These are phyloP conservation scores for Armadillidium nasatum DNA, from an alignment of 1,140 invertebrate species.

Conservation along the genomic window DNA sequence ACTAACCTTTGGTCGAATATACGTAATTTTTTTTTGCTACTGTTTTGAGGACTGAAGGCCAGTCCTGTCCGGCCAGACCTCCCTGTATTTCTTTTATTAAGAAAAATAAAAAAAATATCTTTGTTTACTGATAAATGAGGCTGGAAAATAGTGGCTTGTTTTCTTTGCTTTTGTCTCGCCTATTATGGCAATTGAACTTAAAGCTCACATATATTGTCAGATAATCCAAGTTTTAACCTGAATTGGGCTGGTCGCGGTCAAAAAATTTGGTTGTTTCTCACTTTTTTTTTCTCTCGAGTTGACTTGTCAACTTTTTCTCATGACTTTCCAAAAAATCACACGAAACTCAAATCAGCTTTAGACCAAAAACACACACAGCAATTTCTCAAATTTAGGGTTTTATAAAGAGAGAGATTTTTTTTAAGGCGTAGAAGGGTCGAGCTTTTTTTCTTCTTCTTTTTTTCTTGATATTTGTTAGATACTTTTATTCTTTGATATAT, in stretches of 20 bases:
- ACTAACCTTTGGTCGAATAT: too few species aligned
- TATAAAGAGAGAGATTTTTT: neutral
- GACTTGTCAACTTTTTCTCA: slow-evolving; percentile 2
- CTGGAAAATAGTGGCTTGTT: neutral
- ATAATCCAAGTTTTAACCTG: neutral
- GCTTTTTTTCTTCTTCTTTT: too few species aligned
- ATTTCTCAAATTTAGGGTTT: slow-evolving; percentile 8
- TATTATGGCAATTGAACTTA: slow-evolving; percentile 10
- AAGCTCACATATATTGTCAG: neutral
- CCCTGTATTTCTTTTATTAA: neutral
- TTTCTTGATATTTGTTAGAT: neutral
- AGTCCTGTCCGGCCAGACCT: neutral
- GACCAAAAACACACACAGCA: neutral
- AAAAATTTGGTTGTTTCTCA: neutral
- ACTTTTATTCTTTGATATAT: neutral
- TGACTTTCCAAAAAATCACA: neutral
- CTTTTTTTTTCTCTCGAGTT: neutral
- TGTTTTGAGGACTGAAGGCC: neutral
- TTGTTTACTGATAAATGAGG: slow-evolving; percentile 10
- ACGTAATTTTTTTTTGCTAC: too few species aligned
- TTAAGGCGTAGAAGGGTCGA: neutral
- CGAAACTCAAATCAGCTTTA: neutral
- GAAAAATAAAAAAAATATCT: neutral
- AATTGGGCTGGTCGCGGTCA: neutral
- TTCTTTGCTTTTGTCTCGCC: slow-evolving; percentile 4